Base-by-base conservation (phyloP, 2,797 vertebrate species). In the Myotis vivesi region DNA sequence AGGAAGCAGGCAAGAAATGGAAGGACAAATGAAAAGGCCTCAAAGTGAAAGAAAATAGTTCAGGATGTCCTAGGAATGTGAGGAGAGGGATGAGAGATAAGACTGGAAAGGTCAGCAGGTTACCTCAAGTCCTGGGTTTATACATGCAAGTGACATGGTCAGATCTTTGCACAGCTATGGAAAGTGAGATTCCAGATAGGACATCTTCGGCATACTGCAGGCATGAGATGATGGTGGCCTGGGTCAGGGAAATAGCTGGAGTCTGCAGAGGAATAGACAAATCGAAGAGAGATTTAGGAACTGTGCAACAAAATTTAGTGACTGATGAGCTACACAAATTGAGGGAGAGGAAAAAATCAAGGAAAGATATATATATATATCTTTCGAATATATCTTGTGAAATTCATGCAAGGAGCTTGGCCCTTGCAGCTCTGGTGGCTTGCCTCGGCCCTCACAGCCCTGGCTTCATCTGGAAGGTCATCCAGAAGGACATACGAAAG, bases 271-370 rank as follows among this genome's bases (percentile, higher is more conserved):
- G 75, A 89, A 30, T 23, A 85, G 72, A 68, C 41, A 87, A 49
- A 90, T n/a, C 86, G 15, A 92, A 92, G 46, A 69, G 57, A 94
- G n/a, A 71, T 28, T 96, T 49, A 79, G 71, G 8, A 90, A 77
- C 38, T 49, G 30, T 84, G 36, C 81, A 76, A 76, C 66, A 92
- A 38, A 89, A 89, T 44, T 33, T 87, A 83, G 41, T 77, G 53
- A 82, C 41, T 36, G 53, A 49, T 83, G 76, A 77, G 22, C 20
- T 77, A 49, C n/a, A n/a, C 2, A 13, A 51, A 76, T 46, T n/a
- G 13, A 53, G 80, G 38, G 3, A 55, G n/a, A 66, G 41, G 30
- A 85, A 41, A 80, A 41, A 73, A 23, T 38, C 53, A 87, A 91
- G 16, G 64, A 83, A 36, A 77, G 17, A 38, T 38, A 44, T 44